Conservation (phyloP, 1,140 invertebrate genomes). For the Berghia stephanieae region DNA sequence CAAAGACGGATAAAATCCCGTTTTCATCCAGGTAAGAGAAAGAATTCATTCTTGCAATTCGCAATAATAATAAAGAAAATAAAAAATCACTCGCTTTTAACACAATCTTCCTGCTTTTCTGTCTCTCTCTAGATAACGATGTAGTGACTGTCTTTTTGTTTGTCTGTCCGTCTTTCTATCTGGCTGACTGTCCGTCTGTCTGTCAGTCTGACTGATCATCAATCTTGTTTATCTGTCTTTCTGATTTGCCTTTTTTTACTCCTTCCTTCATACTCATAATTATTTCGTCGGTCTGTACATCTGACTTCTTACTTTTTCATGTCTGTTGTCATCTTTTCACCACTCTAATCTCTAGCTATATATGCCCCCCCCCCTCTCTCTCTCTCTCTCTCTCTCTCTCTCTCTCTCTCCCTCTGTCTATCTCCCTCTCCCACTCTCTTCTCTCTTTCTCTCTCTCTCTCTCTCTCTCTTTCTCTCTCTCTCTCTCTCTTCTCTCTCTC, state of each 20-base stretch:
- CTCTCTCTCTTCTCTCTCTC: background rate
- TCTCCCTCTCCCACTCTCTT: background rate
- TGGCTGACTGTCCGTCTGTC: no score
- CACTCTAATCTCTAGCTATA: background rate
- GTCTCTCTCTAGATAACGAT: no score
- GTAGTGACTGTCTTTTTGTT: no score
- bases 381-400: slow-evolving; percentile 1
- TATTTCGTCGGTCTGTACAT: background rate
- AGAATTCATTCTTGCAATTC: no score
- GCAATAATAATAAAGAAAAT: no score
- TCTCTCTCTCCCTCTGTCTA: background rate
- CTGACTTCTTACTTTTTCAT: background rate
- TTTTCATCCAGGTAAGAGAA: no score
- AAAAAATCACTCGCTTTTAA: no score
- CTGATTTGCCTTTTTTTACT: background rate
- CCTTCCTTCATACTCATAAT: background rate
- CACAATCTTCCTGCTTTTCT: background rate
- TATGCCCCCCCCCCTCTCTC: background rate
- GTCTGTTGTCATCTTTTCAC: background rate
- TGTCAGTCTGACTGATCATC: no score
- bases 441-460: no score
- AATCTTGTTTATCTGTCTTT: slow-evolving; percentile 1
- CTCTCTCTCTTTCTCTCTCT: no score
- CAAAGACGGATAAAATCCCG: no score
- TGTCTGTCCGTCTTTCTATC: no score